phyloP scores from a whole-genome alignment of 1,140 invertebrate species.

The Chymomyza costata region DNA sequence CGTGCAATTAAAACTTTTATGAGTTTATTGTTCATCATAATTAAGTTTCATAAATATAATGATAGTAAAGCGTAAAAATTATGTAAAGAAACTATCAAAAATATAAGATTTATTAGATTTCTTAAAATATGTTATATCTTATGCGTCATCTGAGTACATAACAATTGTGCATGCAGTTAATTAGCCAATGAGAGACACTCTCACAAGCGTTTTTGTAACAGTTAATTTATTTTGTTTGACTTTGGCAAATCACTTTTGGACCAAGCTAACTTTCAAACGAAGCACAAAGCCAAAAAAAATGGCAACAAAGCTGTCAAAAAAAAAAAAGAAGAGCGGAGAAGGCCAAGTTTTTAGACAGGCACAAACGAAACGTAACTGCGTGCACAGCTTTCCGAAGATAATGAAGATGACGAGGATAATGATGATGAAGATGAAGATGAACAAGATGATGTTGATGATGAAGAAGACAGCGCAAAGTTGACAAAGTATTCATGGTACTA shows the following conservation, averaged over 20 bases:
- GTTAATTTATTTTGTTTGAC: slow-evolving; percentile 56
- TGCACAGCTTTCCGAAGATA: not conserved
- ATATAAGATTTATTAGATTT: no score
- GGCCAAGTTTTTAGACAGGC: slow-evolving; percentile 1
- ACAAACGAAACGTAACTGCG: slow-evolving; percentile 21
- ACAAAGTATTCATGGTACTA: slow-evolving; percentile 63
- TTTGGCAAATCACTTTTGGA: slow-evolving; percentile 43
- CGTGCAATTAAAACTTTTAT: slow-evolving; percentile 54
- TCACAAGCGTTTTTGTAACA: slow-evolving; percentile 39
- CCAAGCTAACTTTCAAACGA: slow-evolving; percentile 27
- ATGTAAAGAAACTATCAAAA: no score
- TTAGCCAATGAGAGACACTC: slow-evolving; percentile 8
- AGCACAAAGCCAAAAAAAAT: no score
- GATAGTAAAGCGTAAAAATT: slow-evolving; percentile 60
- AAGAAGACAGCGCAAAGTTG: slow-evolving; percentile 55
- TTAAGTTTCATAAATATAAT: slow-evolving; percentile 53
- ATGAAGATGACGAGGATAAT: not conserved
- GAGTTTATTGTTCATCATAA: no score
- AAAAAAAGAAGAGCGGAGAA: slow-evolving; percentile 2
- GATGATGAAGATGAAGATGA: not conserved
- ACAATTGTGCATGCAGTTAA: no score
- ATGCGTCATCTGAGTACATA: slow-evolving; percentile 17
- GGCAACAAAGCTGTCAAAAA: no score
- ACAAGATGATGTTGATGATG: slow-evolving; percentile 19
- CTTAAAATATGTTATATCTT: slow-evolving; percentile 5